Percentiles rank a stretch among this genome's conserved stretches.
phyloP scores from a whole-genome alignment of 2,113 vertebrate genomes.

The Cyprinodon brontotheroides region DNA sequence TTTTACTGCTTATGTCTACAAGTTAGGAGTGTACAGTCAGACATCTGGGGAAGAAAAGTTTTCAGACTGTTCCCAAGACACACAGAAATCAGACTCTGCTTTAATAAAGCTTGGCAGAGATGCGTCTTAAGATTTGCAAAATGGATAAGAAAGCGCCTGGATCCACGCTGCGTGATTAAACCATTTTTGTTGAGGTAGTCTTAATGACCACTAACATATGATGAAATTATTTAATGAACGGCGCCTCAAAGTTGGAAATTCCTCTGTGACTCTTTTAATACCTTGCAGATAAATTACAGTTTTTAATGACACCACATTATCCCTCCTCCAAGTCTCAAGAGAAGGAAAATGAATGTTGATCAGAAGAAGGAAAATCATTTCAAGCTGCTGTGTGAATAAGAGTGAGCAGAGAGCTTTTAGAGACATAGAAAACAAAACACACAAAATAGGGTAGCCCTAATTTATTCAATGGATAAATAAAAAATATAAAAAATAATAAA shows the following conservation, averaged over 20 bases:
- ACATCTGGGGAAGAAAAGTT: background rate
- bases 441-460: background rate
- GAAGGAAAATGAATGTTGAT: background rate
- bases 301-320: background rate
- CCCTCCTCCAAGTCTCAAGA: background rate
- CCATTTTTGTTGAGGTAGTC: background rate
- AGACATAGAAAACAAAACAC: background rate
- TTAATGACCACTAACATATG: background rate
- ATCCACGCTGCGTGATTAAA: background rate
- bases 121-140: background rate
- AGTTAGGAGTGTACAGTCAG: background rate
- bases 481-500: background rate
- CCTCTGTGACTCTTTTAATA: background rate
- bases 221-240: background rate
- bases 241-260: background rate
- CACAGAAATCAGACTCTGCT: slow-evolving; percentile 3
- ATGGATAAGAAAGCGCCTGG: background rate
- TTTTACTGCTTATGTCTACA: slow-evolving; percentile 16
- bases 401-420: background rate
- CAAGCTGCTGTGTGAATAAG: background rate
- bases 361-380: background rate
- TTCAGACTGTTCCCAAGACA: accelerated
- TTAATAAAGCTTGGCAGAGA: background rate
- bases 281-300: background rate
- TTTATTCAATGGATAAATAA: background rate